Conservation (phyloP, 1,140 invertebrate species). For the Cepaea nemoralis region DNA sequence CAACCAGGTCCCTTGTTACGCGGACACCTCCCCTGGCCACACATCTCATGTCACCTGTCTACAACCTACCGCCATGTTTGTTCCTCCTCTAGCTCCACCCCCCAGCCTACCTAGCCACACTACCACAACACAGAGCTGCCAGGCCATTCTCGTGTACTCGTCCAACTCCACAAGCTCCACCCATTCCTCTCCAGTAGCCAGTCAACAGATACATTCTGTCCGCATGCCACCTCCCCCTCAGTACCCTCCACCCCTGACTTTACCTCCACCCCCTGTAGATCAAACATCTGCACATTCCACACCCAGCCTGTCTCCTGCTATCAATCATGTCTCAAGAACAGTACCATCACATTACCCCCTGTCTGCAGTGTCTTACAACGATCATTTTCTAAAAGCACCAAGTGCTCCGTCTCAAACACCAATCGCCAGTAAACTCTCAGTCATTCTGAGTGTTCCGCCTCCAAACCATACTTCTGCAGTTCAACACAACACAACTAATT, state of each 20-base stretch:
- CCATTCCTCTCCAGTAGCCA: neutral
- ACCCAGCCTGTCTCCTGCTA: neutral
- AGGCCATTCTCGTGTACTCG: constrained; percentile 14
- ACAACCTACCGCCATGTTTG: constrained; percentile 12
- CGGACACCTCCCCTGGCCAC: neutral
- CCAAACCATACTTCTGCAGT: constrained; percentile 1
- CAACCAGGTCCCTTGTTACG: neutral
- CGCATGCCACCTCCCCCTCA: constrained; percentile 38
- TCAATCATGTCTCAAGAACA: constrained; percentile 8
- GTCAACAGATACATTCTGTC: neutral
- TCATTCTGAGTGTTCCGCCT: constrained; percentile 16
- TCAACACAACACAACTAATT: neutral
- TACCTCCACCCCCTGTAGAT: constrained; percentile 28
- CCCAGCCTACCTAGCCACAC: constrained; percentile 22
- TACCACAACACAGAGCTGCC: constrained; percentile 8
- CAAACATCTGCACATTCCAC: constrained; percentile 10
- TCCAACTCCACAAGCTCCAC: neutral
- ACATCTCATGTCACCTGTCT: neutral
- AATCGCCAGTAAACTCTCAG: neutral
- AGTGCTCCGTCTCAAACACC: neutral
- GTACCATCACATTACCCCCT: constrained; percentile 1
- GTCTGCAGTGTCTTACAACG: neutral
- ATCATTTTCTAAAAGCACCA: neutral
- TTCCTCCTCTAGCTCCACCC: constrained; percentile 40
- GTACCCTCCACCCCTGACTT: constrained; percentile 23